Conservation (phyloP, 2,113 vertebrate genomes). For the Ciconia stormi region DNA sequence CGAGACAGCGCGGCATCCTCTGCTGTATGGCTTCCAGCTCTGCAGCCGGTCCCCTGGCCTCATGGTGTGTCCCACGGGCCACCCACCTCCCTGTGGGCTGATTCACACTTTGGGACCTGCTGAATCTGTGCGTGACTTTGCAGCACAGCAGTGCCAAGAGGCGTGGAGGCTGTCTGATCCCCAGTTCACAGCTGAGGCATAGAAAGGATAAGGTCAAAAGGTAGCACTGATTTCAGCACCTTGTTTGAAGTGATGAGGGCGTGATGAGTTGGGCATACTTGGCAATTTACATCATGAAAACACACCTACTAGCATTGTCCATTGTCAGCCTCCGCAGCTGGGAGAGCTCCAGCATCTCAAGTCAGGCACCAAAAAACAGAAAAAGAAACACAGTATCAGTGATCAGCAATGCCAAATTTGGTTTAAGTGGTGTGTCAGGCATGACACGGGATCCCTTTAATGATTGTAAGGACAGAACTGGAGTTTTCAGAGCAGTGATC, state of each 20-base stretch:
- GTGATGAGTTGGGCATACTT: background rate
- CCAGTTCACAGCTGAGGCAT: background rate
- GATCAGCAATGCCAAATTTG: background rate
- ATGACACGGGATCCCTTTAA: background rate
- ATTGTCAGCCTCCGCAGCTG: background rate
- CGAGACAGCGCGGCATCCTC: background rate
- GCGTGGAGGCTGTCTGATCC: background rate
- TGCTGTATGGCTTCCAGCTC: background rate
- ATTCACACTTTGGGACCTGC: background rate
- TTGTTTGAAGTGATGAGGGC: fast-evolving
- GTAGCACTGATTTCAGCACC: background rate
- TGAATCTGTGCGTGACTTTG: background rate
- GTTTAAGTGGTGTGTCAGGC: background rate
- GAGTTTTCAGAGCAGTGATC: background rate
- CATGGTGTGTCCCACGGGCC: fast-evolving
- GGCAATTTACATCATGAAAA: background rate
- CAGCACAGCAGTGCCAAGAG: fast-evolving
- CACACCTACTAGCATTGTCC: background rate
- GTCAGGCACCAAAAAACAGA: background rate
- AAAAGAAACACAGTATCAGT: background rate
- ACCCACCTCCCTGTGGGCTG: background rate
- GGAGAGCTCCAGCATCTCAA: background rate
- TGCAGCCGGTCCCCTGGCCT: fast-evolving
- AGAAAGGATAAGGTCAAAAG: background rate
- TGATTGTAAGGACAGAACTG: background rate